phyloP scores from a whole-genome alignment of 2,888 invertebrate genomes.

The Amiota mariae region DNA sequence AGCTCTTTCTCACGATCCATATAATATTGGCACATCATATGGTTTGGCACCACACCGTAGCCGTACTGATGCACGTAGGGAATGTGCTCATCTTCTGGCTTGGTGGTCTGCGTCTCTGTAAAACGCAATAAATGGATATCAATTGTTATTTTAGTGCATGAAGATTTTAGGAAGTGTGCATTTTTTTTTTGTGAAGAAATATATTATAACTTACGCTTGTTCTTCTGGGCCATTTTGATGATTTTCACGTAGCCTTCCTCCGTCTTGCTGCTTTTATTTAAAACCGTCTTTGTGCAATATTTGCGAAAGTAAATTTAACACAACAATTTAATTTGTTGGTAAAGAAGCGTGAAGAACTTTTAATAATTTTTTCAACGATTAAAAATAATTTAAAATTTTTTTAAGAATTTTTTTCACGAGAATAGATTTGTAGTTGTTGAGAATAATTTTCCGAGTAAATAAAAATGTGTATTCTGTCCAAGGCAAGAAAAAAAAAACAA shows the following conservation, averaged over 20 bases:
- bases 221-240: conserved; percentile 60
- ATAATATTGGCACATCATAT: conserved; percentile 50
- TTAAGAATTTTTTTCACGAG: conserved; percentile 44
- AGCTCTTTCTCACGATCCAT: conserved; percentile 60
- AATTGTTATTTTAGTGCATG: not conserved
- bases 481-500: too few species aligned
- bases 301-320: not conserved
- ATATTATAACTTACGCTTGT: conserved; percentile 49
- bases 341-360: too few species aligned
- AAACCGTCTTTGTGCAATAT: not conserved
- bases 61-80: not conserved
- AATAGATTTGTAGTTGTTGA: conserved; percentile 22
- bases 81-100: not conserved
- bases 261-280: conserved; percentile 47
- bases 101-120: conserved; percentile 15
- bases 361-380: too few species aligned
- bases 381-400: conserved; percentile 24
- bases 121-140: not conserved
- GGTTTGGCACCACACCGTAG: conserved; percentile 18
- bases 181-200: not conserved
- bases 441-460: too few species aligned
- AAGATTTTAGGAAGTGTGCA: too few species aligned
- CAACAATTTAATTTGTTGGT: too few species aligned
- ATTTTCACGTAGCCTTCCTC: conserved; percentile 49
- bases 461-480: too few species aligned